Evolutionary conservation across 2,797 vertebrate species (phyloP), one percentile per base, ranked within the genome.

Genomic region (Menidia menidia): DNA sequence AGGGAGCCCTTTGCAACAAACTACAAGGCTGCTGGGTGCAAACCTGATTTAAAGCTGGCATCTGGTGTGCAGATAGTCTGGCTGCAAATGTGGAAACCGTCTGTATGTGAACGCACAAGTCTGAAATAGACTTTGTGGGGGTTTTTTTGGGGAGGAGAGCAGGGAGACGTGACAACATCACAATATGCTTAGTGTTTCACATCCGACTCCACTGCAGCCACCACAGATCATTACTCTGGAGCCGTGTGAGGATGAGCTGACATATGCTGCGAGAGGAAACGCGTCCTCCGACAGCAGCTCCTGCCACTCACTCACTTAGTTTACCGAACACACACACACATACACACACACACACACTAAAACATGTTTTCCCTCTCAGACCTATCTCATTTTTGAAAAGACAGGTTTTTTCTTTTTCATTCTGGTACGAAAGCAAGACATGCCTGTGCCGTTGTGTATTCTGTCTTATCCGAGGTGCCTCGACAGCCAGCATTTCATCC

Each of bases 401-500:
- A 60, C 61, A 70, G 56, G 42, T 33, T 58, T 33, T 58, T 69
- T 61, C 52, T 56, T 48, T 55, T 54, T 72, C 3, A 12, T 31
- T 61, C 59, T 61, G 71, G 58, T 25, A 42, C 50, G 39, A 75
- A 77, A 66, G 71, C 11, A 45, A 79, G 59, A 65, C 53, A 15
- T 11, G 62, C 10, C 35, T 59, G 15, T 70, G 25, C 35, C 59
- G 42, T 72, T 51, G 64, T 77, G 60, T 64, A 59, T 73, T 78
- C 69, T 61, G 45, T 71, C 73, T 85, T 64, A 85, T 77, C 66
- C 53, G 25, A 15, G 25, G 63, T 50, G 57, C 62, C 16, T 53
- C 77, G 58, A 59, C 71, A 70, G 52, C 1, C 39, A 68, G 58
- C 12, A n/a, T 74, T 77, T 81, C 69, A 77, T 84, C 66, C 60